A percentile compares a stretch with the other conserved stretches of the same genome.
phyloP scores from a whole-genome alignment of 2,888 invertebrate species.

The Sphecodes monilicornis region DNA sequence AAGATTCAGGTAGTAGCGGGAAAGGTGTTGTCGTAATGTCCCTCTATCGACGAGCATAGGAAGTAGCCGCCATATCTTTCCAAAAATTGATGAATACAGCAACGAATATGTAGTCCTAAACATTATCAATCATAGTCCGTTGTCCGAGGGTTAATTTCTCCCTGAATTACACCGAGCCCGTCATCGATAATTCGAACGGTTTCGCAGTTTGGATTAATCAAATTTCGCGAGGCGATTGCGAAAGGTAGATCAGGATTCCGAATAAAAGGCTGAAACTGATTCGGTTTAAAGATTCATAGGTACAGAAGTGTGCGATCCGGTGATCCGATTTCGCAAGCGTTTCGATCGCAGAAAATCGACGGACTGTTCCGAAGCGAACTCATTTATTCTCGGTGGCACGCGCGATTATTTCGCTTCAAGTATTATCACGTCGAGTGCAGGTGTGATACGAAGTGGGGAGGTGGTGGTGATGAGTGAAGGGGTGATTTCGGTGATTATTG shows the following conservation, averaged over 20 bases:
- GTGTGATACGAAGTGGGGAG: neutral
- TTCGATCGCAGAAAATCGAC: neutral
- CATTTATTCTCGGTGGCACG: neutral
- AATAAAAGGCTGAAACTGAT: neutral
- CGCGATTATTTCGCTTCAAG: conserved; percentile 5
- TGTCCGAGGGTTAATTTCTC: too few species aligned
- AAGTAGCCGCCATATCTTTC: too few species aligned
- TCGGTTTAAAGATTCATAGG: conserved; percentile 1
- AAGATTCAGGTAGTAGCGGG: too few species aligned
- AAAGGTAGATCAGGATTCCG: neutral
- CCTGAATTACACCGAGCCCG: neutral
- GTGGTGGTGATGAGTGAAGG: neutral
- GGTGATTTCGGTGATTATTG: conserved; percentile 5
- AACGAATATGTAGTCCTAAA: too few species aligned
- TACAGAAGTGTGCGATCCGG: neutral
- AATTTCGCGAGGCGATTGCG: neutral
- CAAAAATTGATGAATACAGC: too few species aligned
- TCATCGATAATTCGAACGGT: neutral
- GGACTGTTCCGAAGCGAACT: neutral
- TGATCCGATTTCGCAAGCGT: neutral
- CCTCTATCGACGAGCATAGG: too few species aligned
- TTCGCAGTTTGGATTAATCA: neutral
- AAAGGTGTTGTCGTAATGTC: too few species aligned
- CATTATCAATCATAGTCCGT: too few species aligned
- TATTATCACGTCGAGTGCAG: neutral